Base-by-base conservation (phyloP, 2,113 vertebrate species). In the Meleagris gallopavo region DNA sequence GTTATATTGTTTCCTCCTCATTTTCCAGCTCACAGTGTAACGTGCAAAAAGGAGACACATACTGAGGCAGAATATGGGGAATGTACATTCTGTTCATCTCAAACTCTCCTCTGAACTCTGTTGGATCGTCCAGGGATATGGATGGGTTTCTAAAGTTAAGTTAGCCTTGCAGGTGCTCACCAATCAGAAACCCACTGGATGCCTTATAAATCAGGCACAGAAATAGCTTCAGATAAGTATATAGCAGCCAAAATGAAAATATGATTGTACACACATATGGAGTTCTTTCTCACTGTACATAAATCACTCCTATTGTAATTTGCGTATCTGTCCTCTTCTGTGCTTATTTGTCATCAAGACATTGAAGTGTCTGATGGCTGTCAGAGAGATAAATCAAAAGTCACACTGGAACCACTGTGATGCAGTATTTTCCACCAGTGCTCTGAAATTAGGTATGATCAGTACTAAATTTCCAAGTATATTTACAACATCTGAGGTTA, bases 381-480 rank as follows among this genome's bases (percentile, higher is more conserved):
- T 83, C 82, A 88, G 79, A 9, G 43, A 83, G 64, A 90, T 83
- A 86, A 93, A 90, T 86, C 80, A 86, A 78, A 88, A 93, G 11
- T 29, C 55, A 18, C 40, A 12, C 34, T 62, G 13, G 48, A 65
- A 48, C 61, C 52, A 13, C 20, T 65, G 30, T 70, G 30, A 18
- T 60, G 52, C 12, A 0, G 1, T 48, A 65, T 88, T 66, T 90
- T 93, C 50, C 80, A 90, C 36, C 32, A 10, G n/a, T 54, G 36
- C 18, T 90, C 89, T 72, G 58, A 78, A 83, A 40, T 8, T 7
- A 80, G 69, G 54, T 65, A 57, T 10, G 85, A 91, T 67, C 75
- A 58, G 48, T 52, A 32, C n/a, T 79, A 54, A 86, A 94, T 58
- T 88, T 69, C 40, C 66, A 86, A 66, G 36, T 43, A 69, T 75